Evolutionary conservation across 1,140 invertebrate species (phyloP).

Genomic region (Wiebesia pumilae): DNA sequence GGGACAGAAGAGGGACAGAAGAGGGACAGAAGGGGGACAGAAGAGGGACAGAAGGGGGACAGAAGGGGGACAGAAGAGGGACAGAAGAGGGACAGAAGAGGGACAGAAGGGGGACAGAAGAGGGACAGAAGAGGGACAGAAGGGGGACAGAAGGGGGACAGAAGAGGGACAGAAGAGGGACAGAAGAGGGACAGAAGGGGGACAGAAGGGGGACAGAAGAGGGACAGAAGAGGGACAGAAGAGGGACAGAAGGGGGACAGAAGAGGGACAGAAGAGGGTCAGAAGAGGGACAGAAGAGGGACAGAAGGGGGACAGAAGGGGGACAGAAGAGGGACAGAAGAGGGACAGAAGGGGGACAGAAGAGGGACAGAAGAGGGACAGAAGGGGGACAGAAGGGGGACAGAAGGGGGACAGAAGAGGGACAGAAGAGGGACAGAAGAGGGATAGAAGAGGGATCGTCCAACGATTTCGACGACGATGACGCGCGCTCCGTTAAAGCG

Average conservation of each 20-base stretch:
- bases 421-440: not conserved
- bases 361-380: not conserved
- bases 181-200: not conserved
- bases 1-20: not conserved
- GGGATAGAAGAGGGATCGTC: not conserved
- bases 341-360: not conserved
- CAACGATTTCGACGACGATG: not conserved
- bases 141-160: not conserved
- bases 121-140: not conserved
- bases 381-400: not conserved
- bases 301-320: not conserved
- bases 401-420: not conserved
- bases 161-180: not conserved
- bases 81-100: not conserved
- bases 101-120: not conserved
- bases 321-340: not conserved
- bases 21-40: not conserved
- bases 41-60: not conserved
- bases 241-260: not conserved
- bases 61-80: not conserved
- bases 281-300: not conserved
- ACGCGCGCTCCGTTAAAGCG: conserved; percentile 2
- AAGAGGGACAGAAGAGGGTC: not conserved
- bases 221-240: not conserved
- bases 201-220: not conserved